A percentile compares a stretch with the other conserved stretches of the same genome.
These are phyloP conservation scores for Halichondria panicea DNA, from an alignment of 37 sponge, comb jelly and placozoan genomes.

Conservation along the genomic window DNA sequence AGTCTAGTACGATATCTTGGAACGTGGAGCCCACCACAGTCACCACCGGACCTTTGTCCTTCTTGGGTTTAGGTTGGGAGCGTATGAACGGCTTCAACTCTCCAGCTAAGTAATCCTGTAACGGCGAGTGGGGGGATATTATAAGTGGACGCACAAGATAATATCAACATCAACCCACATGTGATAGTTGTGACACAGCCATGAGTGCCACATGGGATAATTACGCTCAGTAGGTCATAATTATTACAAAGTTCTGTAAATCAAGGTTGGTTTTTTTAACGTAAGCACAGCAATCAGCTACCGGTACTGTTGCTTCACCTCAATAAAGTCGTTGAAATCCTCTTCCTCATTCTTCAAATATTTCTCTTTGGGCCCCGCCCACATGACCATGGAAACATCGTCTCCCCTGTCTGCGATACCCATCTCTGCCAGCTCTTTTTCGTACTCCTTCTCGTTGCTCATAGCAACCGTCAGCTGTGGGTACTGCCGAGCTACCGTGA, in stretches of 20 bases:
- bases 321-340: background rate
- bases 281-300: too few relatives aligned
- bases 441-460: conserved; percentile 35
- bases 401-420: conserved; percentile 48
- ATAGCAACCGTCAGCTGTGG: conserved; percentile 12
- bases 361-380: conserved; percentile 17
- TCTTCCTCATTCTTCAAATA: conserved; percentile 32
- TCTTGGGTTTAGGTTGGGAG: conserved; percentile 53
- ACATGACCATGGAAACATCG: conserved; percentile 52
- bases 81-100: conserved; percentile 42
- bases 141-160: conserved; percentile 49
- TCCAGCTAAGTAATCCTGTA: conserved; percentile 60
- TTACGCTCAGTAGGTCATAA: too few relatives aligned
- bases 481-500: conserved; percentile 37
- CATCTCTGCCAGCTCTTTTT: conserved; percentile 27
- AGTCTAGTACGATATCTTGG: conserved; percentile 56
- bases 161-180: conserved; percentile 23
- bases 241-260: too few relatives aligned
- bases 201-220: too few relatives aligned
- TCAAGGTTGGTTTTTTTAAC: too few relatives aligned
- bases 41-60: conserved; percentile 48
- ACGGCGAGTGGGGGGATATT: conserved; percentile 12
- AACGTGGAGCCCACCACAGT: conserved; percentile 78
- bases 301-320: background rate
- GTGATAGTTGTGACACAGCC: too few relatives aligned